Evolutionary conservation across 2,888 invertebrate genomes (phyloP), one percentile per base, ranked within the genome.

Genomic region (Eledona agricola): DNA sequence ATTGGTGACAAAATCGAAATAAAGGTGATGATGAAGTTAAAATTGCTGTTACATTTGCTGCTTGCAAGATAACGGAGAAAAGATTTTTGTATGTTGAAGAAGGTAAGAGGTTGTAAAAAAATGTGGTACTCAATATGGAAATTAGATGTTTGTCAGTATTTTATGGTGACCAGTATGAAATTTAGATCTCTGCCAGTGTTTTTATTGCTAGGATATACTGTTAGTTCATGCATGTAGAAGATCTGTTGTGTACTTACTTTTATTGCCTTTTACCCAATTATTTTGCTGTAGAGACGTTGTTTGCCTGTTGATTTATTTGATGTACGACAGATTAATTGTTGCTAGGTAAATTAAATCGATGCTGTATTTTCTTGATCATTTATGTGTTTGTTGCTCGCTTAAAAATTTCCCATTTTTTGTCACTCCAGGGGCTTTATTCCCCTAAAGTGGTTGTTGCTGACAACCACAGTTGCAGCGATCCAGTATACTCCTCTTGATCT

Each of bases 401-500:
- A 12, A 29, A 13, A 20, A 9, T 6, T 15, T 4, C 9, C 10
- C 0, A n/a, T 23, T 17, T 31, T 7, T 53, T 47, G 26, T 53
- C 25, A 10, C 58, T 62, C n/a, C 57, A 63, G 63, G 43, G 56
- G 47, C 12, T 38, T 22, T 2, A 26, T 35, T 13, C 29, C 50
- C 46, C 57, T 53, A n/a, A n/a, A n/a, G 20, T 10, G 17, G 19
- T 46, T 42, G 40, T 51, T 51, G 47, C 25, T 29, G 9, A 12
- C 38, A 19, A 12, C 45, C 32, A 12, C 47, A 45, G 57, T 49
- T 2, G 17, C 42, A 4, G 51, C 66, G 26, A 70, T 77, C 26
- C 77, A 77, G 56, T 75, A 69, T 42, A 69, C 72, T 20, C 72
- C 74, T 1, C 43, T 76, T 3, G 74, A 76, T 29, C 31, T 73